These are phyloP conservation scores for Tachypleus tridentatus DNA, from an alignment of 1,140 invertebrate species.

Conservation along the genomic window DNA sequence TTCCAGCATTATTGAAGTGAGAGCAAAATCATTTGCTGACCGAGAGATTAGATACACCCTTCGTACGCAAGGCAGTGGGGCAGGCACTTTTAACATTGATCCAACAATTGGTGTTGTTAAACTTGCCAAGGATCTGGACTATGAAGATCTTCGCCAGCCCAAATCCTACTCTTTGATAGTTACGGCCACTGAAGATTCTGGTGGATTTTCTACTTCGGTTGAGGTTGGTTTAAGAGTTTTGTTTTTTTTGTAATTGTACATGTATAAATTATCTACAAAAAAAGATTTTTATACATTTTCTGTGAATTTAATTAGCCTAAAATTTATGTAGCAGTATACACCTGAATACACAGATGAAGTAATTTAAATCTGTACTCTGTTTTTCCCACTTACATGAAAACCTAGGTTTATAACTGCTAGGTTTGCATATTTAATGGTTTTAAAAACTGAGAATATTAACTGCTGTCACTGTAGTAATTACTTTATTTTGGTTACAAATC, in stretches of 20 bases:
- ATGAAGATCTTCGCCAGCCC: constrained; percentile 81
- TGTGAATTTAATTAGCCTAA: too few relatives aligned
- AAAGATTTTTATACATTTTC: too few relatives aligned
- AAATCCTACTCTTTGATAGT: constrained; percentile 84
- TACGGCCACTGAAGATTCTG: constrained; percentile 86
- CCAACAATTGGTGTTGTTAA: constrained; percentile 86
- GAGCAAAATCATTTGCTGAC: constrained; percentile 89
- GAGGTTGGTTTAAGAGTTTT: constrained; percentile 39
- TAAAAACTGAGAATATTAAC: too few relatives aligned
- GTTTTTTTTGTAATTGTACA: background rate
- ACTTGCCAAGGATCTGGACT: constrained; percentile 85
- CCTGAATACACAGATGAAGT: too few relatives aligned
- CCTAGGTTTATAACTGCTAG: too few relatives aligned
- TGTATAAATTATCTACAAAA: background rate
- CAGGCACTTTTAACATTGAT: constrained; percentile 88
- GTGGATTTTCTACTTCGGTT: constrained; percentile 86
- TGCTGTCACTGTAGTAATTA: too few relatives aligned
- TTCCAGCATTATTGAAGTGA: constrained; percentile 80
- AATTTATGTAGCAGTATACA: too few relatives aligned
- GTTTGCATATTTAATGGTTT: too few relatives aligned
- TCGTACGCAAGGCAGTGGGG: constrained; percentile 82
- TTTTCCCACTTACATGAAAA: too few relatives aligned
- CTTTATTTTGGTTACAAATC: too few relatives aligned
- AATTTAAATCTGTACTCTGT: too few relatives aligned
- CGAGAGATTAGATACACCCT: constrained; percentile 85